Evolutionary conservation across 2,797 vertebrate species (phyloP).

Genomic region (Microchirus variegatus): DNA sequence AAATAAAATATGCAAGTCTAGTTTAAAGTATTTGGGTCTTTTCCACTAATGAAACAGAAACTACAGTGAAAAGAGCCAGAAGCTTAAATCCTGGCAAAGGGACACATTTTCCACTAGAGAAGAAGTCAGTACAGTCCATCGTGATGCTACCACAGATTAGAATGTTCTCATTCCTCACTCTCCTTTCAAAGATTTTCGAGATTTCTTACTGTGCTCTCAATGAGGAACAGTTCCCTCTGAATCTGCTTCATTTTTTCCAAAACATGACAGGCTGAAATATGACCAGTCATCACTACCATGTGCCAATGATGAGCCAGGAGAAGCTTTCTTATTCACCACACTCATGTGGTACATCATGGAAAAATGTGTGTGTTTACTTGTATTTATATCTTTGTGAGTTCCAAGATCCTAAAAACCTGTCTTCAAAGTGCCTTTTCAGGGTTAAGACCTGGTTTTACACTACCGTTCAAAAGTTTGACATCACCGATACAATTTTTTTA

Average conservation of each 20-base stretch:
- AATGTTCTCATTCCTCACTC: slow-evolving; percentile 7
- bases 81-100: too few relatives aligned
- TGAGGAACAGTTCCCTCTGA: background rate
- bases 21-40: slow-evolving; percentile 2
- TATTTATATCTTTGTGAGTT: too few relatives aligned
- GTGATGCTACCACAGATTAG: slow-evolving; percentile 7
- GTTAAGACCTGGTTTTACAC: too few relatives aligned
- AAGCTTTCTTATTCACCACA: slow-evolving; percentile 39
- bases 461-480: too few relatives aligned
- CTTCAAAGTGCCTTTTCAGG: too few relatives aligned
- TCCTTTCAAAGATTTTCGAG: slow-evolving; percentile 1
- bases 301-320: slow-evolving; percentile 52
- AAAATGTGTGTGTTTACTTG: slow-evolving; percentile 42
- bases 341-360: slow-evolving; percentile 39
- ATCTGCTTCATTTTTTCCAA: background rate
- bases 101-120: background rate
- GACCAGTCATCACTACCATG: slow-evolving; percentile 15
- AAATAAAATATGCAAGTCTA: background rate
- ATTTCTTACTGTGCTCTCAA: background rate
- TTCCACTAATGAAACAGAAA: background rate
- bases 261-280: slow-evolving; percentile 4
- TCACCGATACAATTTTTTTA: too few relatives aligned
- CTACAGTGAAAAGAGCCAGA: background rate
- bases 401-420: too few relatives aligned
- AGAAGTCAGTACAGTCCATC: background rate